Base-by-base conservation (phyloP, 2,113 vertebrate genomes). In the Argyrosomus japonicus region DNA sequence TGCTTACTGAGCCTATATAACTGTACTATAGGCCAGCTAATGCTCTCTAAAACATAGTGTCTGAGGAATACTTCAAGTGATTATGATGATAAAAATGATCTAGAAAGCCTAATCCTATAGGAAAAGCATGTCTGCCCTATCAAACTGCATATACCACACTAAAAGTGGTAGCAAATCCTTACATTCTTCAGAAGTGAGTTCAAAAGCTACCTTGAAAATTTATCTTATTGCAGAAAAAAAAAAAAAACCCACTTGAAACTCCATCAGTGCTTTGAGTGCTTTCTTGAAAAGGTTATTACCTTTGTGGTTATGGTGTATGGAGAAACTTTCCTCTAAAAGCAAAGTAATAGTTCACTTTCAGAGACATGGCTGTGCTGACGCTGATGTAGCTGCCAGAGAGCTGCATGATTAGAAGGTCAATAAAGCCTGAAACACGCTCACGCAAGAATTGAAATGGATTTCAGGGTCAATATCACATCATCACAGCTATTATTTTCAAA, bases 381-480 rank as follows among this genome's bases (percentile, higher is more conserved):
- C 27, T 64, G 71, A 71, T 82, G 78, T 72, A 43, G 75, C 71
- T 67, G 68, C 78, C 79, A 74, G 71, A 82, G 76, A 84, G 72
- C 29, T 48, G 60, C 79, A 51, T 86, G 92, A 86, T 82, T 71
- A 84, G 73, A 84, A 78, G 77, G 75, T 91, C 85, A 87, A 84
- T 89, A 92, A 70, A 79, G 68, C 68, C 81, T 78, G 76, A 83
- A 89, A 91, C 71, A 77, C 40, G 64, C 74, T 88, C 75, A 65
- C 61, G 47, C 73, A 85, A 79, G 60, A 87, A 86, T 40, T 76
- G 62, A 85, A 92, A 93, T 93, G 54, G 89, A 94, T 93, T 93
- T 90, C 68, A 78, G 82, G 81, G 89, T 92, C 89, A 88, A 91
- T 92, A 94, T 81, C 77, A 82, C 84, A 87, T 89, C 77, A 75